A percentile compares a stretch with the other conserved stretches of the same genome.
phyloP scores from a whole-genome alignment of 2,888 invertebrate genomes.

The Rugalucina vietnamica region DNA sequence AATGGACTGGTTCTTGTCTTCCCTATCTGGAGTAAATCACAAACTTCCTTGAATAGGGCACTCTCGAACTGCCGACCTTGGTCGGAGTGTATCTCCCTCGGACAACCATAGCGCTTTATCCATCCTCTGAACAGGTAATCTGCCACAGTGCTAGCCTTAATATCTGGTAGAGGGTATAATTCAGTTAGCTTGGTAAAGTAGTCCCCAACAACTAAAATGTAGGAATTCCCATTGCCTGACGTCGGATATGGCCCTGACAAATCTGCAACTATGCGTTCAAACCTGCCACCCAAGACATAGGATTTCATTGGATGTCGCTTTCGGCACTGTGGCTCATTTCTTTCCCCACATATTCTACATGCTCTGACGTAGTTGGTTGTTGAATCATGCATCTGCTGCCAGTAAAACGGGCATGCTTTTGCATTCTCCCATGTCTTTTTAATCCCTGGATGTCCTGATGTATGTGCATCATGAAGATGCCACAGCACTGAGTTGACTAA shows the following conservation, averaged over 20 bases:
- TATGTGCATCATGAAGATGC: slow-evolving; percentile 30
- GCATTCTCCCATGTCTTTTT: slow-evolving; percentile 21
- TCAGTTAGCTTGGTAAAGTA: background rate
- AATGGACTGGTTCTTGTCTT: no score
- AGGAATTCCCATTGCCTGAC: background rate
- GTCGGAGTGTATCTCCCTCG: slow-evolving; percentile 29
- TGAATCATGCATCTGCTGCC: slow-evolving; percentile 10
- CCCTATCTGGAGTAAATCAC: no score
- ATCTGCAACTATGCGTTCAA: background rate
- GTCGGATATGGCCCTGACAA: background rate
- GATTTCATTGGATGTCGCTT: background rate
- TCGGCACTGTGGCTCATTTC: background rate
- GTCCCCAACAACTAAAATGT: slow-evolving; percentile 1
- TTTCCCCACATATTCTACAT: slow-evolving; percentile 25
- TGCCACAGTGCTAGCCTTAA: background rate
- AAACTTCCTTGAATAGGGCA: slow-evolving; percentile 32
- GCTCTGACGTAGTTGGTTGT: slow-evolving; percentile 5
- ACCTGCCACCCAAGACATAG: background rate
- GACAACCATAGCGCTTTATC: slow-evolving; percentile 44
- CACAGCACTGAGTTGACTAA: slow-evolving; percentile 21
- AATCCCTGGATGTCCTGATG: slow-evolving; percentile 20
- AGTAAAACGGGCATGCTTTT: slow-evolving; percentile 32
- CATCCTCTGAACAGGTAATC: slow-evolving; percentile 26
- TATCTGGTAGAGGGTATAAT: background rate
- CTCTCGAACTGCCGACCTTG: slow-evolving; percentile 39